phyloP scores from a whole-genome alignment of 1,140 invertebrate species.

The Trissolcus basalis region DNA sequence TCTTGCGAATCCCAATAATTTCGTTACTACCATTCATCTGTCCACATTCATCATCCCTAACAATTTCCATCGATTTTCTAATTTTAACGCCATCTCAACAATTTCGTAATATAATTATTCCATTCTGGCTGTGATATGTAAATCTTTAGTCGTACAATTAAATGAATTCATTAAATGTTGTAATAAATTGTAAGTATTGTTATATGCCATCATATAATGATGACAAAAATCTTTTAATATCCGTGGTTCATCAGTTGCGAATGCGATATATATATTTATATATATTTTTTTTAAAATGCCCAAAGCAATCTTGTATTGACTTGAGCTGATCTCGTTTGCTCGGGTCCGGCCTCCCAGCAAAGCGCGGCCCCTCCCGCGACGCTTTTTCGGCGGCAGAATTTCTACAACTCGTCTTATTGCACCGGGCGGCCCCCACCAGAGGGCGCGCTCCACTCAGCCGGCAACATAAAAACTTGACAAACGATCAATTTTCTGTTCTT shows the following conservation, averaged over 20 bases:
- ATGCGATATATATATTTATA: not conserved
- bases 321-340: slow-evolving; percentile 36
- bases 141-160: too few relatives aligned
- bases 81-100: slow-evolving; percentile 29
- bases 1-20: slow-evolving; percentile 45
- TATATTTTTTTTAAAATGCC: slow-evolving; percentile 34
- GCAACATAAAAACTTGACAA: slow-evolving; percentile 74
- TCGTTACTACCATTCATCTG: slow-evolving; percentile 50
- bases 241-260: slow-evolving; percentile 8
- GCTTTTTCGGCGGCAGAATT: slow-evolving; percentile 61
- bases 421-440: slow-evolving; percentile 23
- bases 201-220: too few relatives aligned
- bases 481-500: slow-evolving; percentile 75
- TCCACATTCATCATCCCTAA: slow-evolving; percentile 39
- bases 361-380: slow-evolving; percentile 25
- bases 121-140: too few relatives aligned
- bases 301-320: slow-evolving; percentile 64
- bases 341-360: slow-evolving; percentile 16
- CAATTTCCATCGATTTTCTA: slow-evolving; percentile 44
- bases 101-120: slow-evolving; percentile 6
- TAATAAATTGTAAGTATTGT: too few relatives aligned
- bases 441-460: slow-evolving; percentile 50
- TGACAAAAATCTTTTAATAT: not conserved
- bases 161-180: too few relatives aligned
- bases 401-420: slow-evolving; percentile 65